Conservation (phyloP, 1,140 invertebrate genomes). For the Physella acuta region DNA sequence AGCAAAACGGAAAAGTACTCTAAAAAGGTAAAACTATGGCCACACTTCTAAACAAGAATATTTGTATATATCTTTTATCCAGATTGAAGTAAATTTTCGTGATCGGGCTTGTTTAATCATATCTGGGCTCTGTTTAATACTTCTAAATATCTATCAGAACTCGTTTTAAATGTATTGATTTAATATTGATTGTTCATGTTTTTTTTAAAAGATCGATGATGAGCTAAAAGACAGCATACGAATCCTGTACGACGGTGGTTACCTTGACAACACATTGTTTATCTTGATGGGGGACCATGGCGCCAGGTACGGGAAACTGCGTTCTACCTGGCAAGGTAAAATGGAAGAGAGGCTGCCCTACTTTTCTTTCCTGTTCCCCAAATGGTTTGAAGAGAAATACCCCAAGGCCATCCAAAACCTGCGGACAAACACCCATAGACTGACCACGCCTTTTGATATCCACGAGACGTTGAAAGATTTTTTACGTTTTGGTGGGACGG, state of each 20-base stretch:
- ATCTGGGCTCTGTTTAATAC: too few species aligned
- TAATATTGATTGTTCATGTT: too few species aligned
- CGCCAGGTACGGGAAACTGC: slow-evolving; percentile 78
- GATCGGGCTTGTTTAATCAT: too few species aligned
- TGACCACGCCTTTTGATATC: slow-evolving; percentile 62
- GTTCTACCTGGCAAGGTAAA: slow-evolving; percentile 79
- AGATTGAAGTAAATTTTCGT: too few species aligned
- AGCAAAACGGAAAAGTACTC: too few species aligned
- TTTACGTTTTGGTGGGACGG: slow-evolving; percentile 66
- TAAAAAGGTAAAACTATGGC: too few species aligned
- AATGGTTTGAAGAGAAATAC: slow-evolving; percentile 69
- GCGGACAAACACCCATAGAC: slow-evolving; percentile 64
- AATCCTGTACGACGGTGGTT: slow-evolving; percentile 70
- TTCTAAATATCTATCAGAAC: too few species aligned
- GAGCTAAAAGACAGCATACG: slow-evolving; percentile 68
- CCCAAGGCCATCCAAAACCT: slow-evolving; percentile 70
- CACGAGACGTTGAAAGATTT: slow-evolving; percentile 59
- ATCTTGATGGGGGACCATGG: slow-evolving; percentile 91
- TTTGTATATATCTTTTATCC: too few species aligned
- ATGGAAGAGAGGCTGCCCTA: slow-evolving; percentile 89
- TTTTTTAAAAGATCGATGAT: slow-evolving; percentile 67
- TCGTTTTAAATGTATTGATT: too few species aligned
- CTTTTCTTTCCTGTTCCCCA: slow-evolving; percentile 77
- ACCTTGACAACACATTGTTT: slow-evolving; percentile 66
- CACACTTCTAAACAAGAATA: too few species aligned